Evolutionary conservation across 1,140 invertebrate species (phyloP).

Genomic region (Zaprionus camerounensis): DNA sequence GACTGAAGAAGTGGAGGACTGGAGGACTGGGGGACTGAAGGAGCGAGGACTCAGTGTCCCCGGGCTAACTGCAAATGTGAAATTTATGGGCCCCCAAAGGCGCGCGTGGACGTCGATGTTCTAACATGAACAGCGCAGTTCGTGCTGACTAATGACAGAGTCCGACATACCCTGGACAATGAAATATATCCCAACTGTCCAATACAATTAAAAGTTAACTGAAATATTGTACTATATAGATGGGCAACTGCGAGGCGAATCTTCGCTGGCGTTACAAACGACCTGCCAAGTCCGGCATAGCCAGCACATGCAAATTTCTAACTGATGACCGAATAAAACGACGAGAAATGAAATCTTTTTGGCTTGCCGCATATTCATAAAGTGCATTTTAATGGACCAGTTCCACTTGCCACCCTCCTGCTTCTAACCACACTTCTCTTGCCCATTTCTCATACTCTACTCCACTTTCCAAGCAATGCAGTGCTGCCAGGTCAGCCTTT

Average conservation of each 20-base stretch:
- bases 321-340: not conserved
- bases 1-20: not conserved
- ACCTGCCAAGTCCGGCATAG: not conserved
- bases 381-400: constrained; percentile 72
- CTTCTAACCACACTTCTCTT: too few relatives aligned
- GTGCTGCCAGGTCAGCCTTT: too few relatives aligned
- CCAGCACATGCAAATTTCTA: constrained; percentile 20
- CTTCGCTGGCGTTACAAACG: not conserved
- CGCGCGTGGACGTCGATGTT: constrained; percentile 51
- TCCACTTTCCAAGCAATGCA: too few relatives aligned
- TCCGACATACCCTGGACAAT: constrained; percentile 23
- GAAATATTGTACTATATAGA: not conserved
- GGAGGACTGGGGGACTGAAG: not conserved
- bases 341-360: constrained; percentile 46
- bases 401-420: not conserved
- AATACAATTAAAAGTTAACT: not conserved
- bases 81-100: constrained; percentile 76
- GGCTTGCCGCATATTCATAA: constrained; percentile 53
- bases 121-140: not conserved
- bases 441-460: too few relatives aligned
- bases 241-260: not conserved
- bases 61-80: constrained; percentile 67
- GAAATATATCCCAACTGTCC: not conserved
- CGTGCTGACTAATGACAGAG: not conserved
- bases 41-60: constrained; percentile 24